Base-by-base conservation (phyloP, 2,888 invertebrate genomes). In the Limnephilus rhombicus region DNA sequence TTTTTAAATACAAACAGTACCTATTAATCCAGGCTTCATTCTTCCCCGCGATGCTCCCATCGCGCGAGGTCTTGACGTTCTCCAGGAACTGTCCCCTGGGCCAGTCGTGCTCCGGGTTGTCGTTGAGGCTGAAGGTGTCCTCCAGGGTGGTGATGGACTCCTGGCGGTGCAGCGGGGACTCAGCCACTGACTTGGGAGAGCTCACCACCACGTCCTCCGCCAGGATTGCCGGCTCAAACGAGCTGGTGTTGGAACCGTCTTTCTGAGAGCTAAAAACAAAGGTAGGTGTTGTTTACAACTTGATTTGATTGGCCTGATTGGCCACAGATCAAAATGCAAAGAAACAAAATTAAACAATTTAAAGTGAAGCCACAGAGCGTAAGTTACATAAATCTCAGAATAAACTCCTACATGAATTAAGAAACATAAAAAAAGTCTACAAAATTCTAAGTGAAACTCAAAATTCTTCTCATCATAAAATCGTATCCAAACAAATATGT, bases 211-310 rank as follows among this genome's bases (percentile, higher is more conserved):
- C 90, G 24, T 93, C 93, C 4, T 93, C 93, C 7, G 92, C 41
- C 68, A 92, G 83, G 5, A 93, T 82, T 0, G 95, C 95, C 0
- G 95, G 95, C 41, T 96, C 96, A 91, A 95, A 95, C 0, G 96
- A 96, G 94, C 96, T 96, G 11, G 95, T 95, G 91, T 95, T 96
- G 2, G 96, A 96, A 18, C 95, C 95, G 82, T 95, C 96, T 94
- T 96, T 96, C 93, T 94, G 93, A 53, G 93, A 94, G 92, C 93
- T 93, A 87, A n/a, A 87, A 81, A 7, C 12, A 80, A 92, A 86
- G 37, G 37, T 37, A n/a, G 49, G n/a, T 29, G 29, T 87, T 13
- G 29, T 45, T 29, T 49, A 13, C 15, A 49, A 41, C 24, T 34
- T 86, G 15, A 82, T 82, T 68, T 68, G 68, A 24, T n/a, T n/a